Percentiles rank a stretch among this genome's conserved stretches.
Evolutionary conservation across 2,797 vertebrate species (phyloP).

Genomic region (Glyptemys insculpta): DNA sequence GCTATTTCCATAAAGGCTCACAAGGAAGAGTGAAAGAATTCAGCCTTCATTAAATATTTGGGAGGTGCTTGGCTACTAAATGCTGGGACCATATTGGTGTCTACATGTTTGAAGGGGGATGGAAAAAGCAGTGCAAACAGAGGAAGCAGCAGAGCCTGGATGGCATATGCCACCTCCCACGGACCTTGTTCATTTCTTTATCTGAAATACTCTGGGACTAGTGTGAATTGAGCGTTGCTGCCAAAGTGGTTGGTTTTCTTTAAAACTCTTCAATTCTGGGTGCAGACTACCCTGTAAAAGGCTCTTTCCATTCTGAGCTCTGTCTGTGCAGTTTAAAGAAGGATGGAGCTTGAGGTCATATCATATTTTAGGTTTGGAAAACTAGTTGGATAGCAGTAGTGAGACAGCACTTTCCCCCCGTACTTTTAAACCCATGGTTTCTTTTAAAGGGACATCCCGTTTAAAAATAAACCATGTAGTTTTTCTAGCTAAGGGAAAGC

Average conservation of each 20-base stretch:
- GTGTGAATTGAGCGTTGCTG: neutral
- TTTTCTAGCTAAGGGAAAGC: slow-evolving; percentile 27
- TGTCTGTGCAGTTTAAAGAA: neutral
- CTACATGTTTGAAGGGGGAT: neutral
- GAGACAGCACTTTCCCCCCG: neutral
- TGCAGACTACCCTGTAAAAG: neutral
- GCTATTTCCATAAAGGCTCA: rapidly evolving
- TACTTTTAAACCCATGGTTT: slow-evolving; percentile 40
- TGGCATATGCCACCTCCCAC: rapidly evolving
- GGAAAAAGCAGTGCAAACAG: neutral
- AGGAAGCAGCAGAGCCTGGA: neutral
- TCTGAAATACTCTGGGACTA: neutral
- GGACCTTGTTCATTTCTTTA: neutral
- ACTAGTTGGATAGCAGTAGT: neutral
- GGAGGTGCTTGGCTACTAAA: neutral
- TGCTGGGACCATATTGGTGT: rapidly evolving
- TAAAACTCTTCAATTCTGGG: neutral
- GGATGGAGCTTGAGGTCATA: neutral
- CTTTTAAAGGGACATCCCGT: slow-evolving; percentile 55
- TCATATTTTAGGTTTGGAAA: slow-evolving; percentile 10
- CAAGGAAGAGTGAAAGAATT: neutral
- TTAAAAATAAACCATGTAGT: slow-evolving; percentile 42
- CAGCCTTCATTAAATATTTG: neutral
- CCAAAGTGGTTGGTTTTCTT: neutral
- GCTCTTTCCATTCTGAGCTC: neutral